Base-by-base conservation (phyloP, 2,888 invertebrate species). In the Stenodema calcarata region DNA sequence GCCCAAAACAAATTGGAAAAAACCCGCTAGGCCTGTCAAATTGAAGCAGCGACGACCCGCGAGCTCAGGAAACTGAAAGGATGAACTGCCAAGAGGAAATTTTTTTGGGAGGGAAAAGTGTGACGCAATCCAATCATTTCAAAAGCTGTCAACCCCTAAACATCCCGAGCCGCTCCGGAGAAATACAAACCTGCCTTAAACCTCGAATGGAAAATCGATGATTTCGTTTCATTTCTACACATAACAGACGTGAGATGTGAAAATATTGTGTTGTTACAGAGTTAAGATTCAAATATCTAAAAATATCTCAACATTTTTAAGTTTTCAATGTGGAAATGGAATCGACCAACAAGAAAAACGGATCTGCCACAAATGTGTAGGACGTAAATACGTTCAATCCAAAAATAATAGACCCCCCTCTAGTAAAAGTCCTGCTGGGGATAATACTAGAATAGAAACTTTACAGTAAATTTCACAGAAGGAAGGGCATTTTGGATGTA, bases 101-200 rank as follows among this genome's bases (percentile, higher is more conserved):
- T 23, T 62, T 78, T 18, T 30, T n/a, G 41, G 50, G 14, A 14
- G 18, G 23, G 47, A 80, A 76, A 23, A 44, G n/a, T 16, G 80
- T 80, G 80, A 80, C 80, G 80, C 80, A 80, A 80, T 80, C 50
- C 80, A 80, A 80, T 80, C 50, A 28, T 30, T n/a, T 47, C 47
- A 80, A 80, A 54, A 80, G 80, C 80, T 80, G 47, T 50, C 50
- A 80, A 54, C 50, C 50, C 54, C 50, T n/a, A 30, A 27, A 30
- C 16, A 1, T 44, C 41, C 44, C 78, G 18, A 18, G 47, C 75
- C 75, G 12, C 75, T 12, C 12, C 11, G 6, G n/a, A 42, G 75
- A 75, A 42, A 30, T 18, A 42, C 75, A 18, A 42, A 75, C 18
- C 70, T 30, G 27, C 12, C 18, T 70, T 70, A 16, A 70, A 50